Base-by-base conservation (phyloP, 2,888 invertebrate species). In the Hemistola chrysoprasaria region DNA sequence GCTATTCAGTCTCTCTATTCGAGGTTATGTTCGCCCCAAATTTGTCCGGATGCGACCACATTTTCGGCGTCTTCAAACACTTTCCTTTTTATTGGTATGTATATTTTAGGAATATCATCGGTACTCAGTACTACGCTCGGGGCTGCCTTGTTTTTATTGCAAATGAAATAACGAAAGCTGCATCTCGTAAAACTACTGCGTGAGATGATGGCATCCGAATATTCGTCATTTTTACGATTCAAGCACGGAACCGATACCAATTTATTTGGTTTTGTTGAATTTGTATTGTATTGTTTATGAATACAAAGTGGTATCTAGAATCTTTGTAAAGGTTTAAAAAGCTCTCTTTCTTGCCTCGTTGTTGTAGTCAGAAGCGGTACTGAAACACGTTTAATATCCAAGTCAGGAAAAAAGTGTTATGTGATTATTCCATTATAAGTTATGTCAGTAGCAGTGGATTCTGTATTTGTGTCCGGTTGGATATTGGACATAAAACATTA, bases 1-100 rank as follows among this genome's bases (percentile, higher is more conserved):
- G 71, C 64, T 75, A 70, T 76, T 75, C 71, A 71, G 66, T 74
- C 65, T 75, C 65, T 71, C 69, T 71, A 72, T 76, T 77, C 58
- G 68, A 71, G 71, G 75, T 76, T 73, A 70, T 73, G 69, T 77
- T 76, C 72, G 69, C 78, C 78, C 78, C 71, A 75, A 80, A 78
- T 78, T 78, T 79, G 72, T 78, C 71, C 73, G 71, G 75, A 78
- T 75, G 74, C 69, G 75, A 73, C 72, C 75, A 78, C 76, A 80
- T 78, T 79, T 77, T 75, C 74, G 60, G 65, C 69, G 65, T 76
- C 70, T 62, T 55, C 56, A 71, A 73, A 72, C 65, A 77, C 67
- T 78, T 78, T 71, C 67, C 59, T 69, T 76, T 79, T 78, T 80
- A 80, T 80, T 76, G 68, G 66, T 73, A 77, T 71, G 66, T 75